Conservation (phyloP, 2,888 invertebrate genomes). For the Tortrix viridana region DNA sequence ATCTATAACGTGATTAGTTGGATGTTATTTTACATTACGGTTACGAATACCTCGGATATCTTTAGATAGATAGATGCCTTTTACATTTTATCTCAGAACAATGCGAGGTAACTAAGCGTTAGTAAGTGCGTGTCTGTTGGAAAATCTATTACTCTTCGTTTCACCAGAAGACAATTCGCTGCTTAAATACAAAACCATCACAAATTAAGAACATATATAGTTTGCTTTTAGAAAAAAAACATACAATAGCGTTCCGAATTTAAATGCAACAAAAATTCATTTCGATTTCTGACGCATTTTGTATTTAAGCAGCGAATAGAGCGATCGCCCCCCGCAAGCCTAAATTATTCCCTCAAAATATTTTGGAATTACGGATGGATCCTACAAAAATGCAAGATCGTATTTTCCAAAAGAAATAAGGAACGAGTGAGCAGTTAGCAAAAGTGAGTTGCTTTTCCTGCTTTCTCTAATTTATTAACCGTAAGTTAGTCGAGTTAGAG, state of each 20-base stretch:
- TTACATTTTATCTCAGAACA: conserved; percentile 1
- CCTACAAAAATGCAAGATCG: not conserved
- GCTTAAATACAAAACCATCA: too few species aligned
- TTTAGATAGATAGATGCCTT: not conserved
- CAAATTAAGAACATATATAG: too few species aligned
- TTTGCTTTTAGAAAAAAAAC: too few species aligned
- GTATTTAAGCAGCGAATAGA: too few species aligned
- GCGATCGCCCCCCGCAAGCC: conserved; percentile 61
- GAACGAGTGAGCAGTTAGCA: conserved; percentile 42
- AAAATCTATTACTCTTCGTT: conserved; percentile 43
- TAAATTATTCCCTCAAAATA: conserved; percentile 60
- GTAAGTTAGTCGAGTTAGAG: conserved; percentile 47
- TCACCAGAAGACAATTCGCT: conserved; percentile 61
- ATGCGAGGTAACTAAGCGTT: conserved; percentile 15
- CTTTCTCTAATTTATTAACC: conserved; percentile 46
- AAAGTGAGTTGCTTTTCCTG: conserved; percentile 51
- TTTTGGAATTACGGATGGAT: conserved; percentile 46
- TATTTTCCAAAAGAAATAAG: conserved; percentile 19
- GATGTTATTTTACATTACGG: conserved; percentile 17
- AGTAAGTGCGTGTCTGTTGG: conserved; percentile 4
- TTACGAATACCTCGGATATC: conserved; percentile 1
- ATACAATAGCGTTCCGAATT: too few species aligned
- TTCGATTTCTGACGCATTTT: too few species aligned
- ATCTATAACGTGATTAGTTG: conserved; percentile 36
- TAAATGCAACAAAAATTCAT: too few species aligned